phyloP scores from a whole-genome alignment of 2,113 vertebrate species.

The Hirundichthys speculiger region DNA sequence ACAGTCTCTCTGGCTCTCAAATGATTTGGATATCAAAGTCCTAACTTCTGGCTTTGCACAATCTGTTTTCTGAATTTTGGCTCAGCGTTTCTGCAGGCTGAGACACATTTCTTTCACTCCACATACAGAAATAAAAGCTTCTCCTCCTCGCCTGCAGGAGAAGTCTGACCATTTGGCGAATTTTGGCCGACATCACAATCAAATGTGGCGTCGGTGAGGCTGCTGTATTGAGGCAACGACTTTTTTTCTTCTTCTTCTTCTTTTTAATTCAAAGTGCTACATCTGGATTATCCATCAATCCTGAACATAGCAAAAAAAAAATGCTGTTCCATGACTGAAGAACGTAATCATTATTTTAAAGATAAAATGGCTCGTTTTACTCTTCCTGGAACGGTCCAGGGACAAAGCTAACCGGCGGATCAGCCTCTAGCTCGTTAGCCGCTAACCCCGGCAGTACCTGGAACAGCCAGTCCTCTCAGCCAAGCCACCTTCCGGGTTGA shows the following conservation, averaged over 20 bases:
- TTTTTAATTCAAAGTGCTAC: too few species aligned
- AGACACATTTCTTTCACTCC: constrained; percentile 18
- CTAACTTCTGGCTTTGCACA: constrained; percentile 7
- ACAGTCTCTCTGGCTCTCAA: not conserved
- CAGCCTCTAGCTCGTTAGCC: too few species aligned
- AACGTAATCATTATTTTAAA: too few species aligned
- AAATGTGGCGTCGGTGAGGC: not conserved
- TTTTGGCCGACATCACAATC: constrained; percentile 11
- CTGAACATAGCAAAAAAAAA: too few species aligned
- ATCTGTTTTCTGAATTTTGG: constrained; percentile 15
- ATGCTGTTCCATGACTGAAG: too few species aligned
- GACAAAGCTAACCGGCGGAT: too few species aligned
- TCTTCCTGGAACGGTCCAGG: too few species aligned
- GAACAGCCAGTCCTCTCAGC: too few species aligned
- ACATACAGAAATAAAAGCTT: constrained; percentile 21
- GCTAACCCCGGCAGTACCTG: too few species aligned
- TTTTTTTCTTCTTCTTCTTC: not conserved
- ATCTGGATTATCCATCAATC: too few species aligned
- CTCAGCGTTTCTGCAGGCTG: constrained; percentile 10
- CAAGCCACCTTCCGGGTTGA: too few species aligned
- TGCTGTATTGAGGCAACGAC: not conserved
- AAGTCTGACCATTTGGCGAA: not conserved
- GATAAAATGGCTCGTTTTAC: too few species aligned
- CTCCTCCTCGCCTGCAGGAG: not conserved
- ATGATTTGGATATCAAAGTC: constrained; percentile 45